These are phyloP conservation scores for Pristis pectinata DNA, from an alignment of 2,797 vertebrate species.

Conservation along the genomic window DNA sequence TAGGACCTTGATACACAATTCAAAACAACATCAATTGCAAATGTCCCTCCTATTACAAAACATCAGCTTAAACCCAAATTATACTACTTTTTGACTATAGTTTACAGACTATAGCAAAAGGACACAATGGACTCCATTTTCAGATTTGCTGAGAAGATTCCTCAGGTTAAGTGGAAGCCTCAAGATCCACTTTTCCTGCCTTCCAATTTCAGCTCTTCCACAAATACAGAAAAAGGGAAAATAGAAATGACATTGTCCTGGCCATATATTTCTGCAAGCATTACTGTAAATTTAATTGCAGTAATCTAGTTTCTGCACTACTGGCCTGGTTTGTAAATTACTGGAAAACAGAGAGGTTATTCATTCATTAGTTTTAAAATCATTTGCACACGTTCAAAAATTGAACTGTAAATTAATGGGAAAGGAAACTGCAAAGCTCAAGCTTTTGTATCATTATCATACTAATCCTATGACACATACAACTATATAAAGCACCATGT, in stretches of 20 bases:
- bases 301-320: conserved; percentile 23
- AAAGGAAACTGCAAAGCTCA: conserved; percentile 3
- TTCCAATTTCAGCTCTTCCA: not conserved
- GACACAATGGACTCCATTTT: not conserved
- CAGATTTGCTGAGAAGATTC: not conserved
- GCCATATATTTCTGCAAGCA: conserved; percentile 20
- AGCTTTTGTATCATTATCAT: conserved; percentile 8
- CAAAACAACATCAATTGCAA: not conserved
- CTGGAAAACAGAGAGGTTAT: conserved; percentile 33
- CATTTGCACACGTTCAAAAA: not conserved
- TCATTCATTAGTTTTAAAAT: conserved; percentile 30
- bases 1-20: not conserved
- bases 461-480: not conserved
- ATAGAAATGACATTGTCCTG: not conserved
- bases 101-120: not conserved
- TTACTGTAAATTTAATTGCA: conserved; percentile 28
- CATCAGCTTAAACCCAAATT: not conserved
- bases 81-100: not conserved
- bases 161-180: conserved; percentile 7
- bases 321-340: conserved; percentile 10
- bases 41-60: not conserved
- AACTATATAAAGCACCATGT: not conserved
- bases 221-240: not conserved
- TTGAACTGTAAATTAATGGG: conserved; percentile 19
- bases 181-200: conserved; percentile 9